Evolutionary conservation across 2,113 vertebrate genomes (phyloP), one percentile per base, ranked within the genome.

Genomic region (Lota lota): DNA sequence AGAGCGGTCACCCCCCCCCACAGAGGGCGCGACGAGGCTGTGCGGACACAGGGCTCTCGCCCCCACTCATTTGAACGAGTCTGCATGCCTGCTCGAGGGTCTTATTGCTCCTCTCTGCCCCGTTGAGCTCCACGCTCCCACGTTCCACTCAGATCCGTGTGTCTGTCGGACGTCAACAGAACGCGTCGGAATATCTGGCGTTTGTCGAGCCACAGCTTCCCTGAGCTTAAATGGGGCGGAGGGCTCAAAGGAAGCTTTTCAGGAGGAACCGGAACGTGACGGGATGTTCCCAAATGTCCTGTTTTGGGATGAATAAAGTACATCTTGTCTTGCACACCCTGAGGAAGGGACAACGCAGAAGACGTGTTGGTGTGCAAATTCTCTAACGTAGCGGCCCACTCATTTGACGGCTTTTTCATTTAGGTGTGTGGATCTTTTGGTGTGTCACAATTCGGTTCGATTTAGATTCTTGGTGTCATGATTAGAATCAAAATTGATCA

Each of bases 61-160:
- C 51, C 51, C 51, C 51, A 12, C 11, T 3, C 57, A 19, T 50
- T 59, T 65, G n/a, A 61, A 58, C 14, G 16, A 53, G 7, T 33
- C 24, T 4, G 24, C 11, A 12, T 18, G 17, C 71, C 36, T 70
- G 22, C 51, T 24, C 50, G 62, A 11, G 17, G 16, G 62, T 67
- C 67, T 17, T 17, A 62, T 72, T 76, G 66, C 50, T 73, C 47
- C 56, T 61, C 21, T 24, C 57, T 58, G 58, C 58, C 57, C 50
- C 58, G 68, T 74, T 71, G 66, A 75, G 19, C 70, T 68, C 72
- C 67, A 62, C 54, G 36, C 74, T 78, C 80, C 77, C 59, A 74
- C 72, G 81, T 78, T 78, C 76, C 80, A 68, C 66, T 16, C 40
- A 12, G 50, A 47, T 47, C 53, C 78, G 72, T 57, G 71, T 50